A percentile compares a stretch with the other conserved stretches of the same genome.
Evolutionary conservation across 1,140 invertebrate genomes (phyloP).

Genomic region (Caenorhabditis brenneri): DNA sequence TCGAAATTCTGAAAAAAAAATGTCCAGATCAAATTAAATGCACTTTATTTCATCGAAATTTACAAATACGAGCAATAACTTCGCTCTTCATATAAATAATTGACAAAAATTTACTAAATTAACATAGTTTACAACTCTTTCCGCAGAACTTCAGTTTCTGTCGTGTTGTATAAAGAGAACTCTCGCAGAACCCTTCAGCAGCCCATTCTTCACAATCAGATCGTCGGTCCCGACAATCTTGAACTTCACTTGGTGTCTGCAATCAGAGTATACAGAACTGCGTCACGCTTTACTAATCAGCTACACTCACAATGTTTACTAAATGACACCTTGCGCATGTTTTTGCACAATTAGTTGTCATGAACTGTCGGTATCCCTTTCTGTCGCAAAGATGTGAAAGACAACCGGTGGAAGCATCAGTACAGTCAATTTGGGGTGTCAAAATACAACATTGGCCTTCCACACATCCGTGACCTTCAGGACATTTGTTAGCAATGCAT

Average conservation of each 20-base stretch:
- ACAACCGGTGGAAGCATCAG: conserved; percentile 33
- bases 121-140: conserved; percentile 55
- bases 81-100: not conserved
- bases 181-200: conserved; percentile 53
- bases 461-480: conserved; percentile 48
- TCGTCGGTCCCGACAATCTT: conserved; percentile 50
- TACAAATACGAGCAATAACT: conserved; percentile 34
- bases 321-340: conserved; percentile 51
- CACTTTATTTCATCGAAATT: conserved; percentile 25
- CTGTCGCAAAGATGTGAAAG: conserved; percentile 48
- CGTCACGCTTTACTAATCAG: not conserved
- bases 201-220: conserved; percentile 57
- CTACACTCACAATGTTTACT: conserved; percentile 14
- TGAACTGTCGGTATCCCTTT: conserved; percentile 52
- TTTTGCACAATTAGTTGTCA: conserved; percentile 48
- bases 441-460: conserved; percentile 50
- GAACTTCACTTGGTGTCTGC: conserved; percentile 12
- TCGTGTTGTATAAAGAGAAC: conserved; percentile 45
- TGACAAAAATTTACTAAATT: not conserved
- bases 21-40: too few relatives aligned
- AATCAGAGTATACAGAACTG: not conserved
- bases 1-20: too few relatives aligned
- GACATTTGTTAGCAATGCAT: conserved; percentile 51
- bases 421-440: conserved; percentile 54
- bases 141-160: conserved; percentile 55